Conservation (phyloP, 2,797 vertebrate species). For the Poeciliopsis paucimaculata region DNA sequence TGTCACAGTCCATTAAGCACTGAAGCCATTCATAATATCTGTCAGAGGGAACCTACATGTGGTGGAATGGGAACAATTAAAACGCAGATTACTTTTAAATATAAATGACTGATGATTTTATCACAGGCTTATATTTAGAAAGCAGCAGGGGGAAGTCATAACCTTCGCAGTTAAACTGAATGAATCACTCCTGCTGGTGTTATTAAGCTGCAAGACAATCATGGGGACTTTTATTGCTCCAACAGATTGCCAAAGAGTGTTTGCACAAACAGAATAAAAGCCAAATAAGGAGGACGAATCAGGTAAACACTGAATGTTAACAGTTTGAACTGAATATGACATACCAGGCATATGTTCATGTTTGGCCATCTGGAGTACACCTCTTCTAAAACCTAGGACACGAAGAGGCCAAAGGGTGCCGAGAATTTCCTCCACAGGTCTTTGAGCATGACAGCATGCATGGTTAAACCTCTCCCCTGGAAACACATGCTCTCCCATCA, state of each 20-base stretch:
- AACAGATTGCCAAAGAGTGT: slow-evolving; percentile 17
- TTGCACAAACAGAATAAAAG: slow-evolving; percentile 19
- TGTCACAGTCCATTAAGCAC: slow-evolving; percentile 73
- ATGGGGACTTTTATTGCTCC: slow-evolving; percentile 27
- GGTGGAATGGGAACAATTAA: slow-evolving; percentile 59
- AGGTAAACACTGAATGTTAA: slow-evolving; percentile 7
- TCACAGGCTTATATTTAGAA: slow-evolving; percentile 60
- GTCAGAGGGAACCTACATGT: slow-evolving; percentile 63
- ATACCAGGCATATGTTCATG: slow-evolving; percentile 4
- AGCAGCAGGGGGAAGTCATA: slow-evolving; percentile 50
- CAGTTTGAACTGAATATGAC: slow-evolving; percentile 13
- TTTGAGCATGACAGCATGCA: slow-evolving; percentile 71
- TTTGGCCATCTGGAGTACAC: slow-evolving; percentile 49
- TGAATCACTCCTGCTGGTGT: slow-evolving; percentile 43
- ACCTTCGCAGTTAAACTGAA: slow-evolving; percentile 40
- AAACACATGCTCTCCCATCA: slow-evolving; percentile 79
- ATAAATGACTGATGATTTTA: slow-evolving; percentile 72
- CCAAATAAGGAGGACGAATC: neutral
- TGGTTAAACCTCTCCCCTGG: slow-evolving; percentile 72
- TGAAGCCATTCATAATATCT: slow-evolving; percentile 67
- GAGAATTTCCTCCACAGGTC: slow-evolving; percentile 76
- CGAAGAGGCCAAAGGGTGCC: slow-evolving; percentile 65
- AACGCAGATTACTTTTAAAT: slow-evolving; percentile 60
- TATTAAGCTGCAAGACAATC: slow-evolving; percentile 34
- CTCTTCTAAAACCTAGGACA: slow-evolving; percentile 54